Conservation (phyloP, 2,113 vertebrate genomes). For the Poecilia latipinna region DNA sequence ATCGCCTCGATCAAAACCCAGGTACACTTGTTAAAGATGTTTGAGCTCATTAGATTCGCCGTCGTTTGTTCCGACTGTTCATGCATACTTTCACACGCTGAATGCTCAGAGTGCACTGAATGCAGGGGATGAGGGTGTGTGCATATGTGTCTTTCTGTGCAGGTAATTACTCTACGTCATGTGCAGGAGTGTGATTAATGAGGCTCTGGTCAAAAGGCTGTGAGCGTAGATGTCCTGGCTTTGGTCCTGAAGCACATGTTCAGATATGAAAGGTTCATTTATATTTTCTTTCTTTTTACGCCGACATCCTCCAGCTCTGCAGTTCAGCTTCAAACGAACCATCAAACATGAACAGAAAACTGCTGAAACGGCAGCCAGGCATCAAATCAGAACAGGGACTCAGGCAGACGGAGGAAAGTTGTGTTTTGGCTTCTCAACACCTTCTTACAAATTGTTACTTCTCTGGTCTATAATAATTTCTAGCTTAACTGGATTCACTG, state of each 20-base stretch:
- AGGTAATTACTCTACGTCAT: slow-evolving; percentile 79
- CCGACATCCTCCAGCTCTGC: slow-evolving; percentile 34
- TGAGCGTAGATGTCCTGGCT: slow-evolving; percentile 68
- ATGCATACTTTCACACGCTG: not conserved
- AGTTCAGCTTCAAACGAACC: not conserved
- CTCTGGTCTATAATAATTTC: too few relatives aligned
- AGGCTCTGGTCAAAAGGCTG: slow-evolving; percentile 69
- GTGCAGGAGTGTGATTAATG: slow-evolving; percentile 80
- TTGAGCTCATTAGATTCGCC: slow-evolving; percentile 30
- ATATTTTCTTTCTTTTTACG: slow-evolving; percentile 15
- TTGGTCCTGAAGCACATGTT: slow-evolving; percentile 55
- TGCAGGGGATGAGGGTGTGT: slow-evolving; percentile 18
- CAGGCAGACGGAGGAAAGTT: too few relatives aligned
- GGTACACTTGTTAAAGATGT: slow-evolving; percentile 34
- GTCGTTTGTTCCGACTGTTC: slow-evolving; percentile 24
- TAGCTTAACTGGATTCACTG: too few relatives aligned
- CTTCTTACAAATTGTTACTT: too few relatives aligned
- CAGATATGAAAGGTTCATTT: slow-evolving; percentile 60
- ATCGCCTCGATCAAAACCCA: slow-evolving; percentile 17
- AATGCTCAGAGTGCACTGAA: slow-evolving; percentile 5
- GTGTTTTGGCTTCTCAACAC: too few relatives aligned
- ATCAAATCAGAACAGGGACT: too few relatives aligned
- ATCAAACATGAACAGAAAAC: not conserved
- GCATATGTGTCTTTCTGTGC: slow-evolving; percentile 41
- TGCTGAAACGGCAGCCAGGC: not conserved